Conservation (phyloP, 2,113 vertebrate genomes). For the Paracanthobrama guichenoti region DNA sequence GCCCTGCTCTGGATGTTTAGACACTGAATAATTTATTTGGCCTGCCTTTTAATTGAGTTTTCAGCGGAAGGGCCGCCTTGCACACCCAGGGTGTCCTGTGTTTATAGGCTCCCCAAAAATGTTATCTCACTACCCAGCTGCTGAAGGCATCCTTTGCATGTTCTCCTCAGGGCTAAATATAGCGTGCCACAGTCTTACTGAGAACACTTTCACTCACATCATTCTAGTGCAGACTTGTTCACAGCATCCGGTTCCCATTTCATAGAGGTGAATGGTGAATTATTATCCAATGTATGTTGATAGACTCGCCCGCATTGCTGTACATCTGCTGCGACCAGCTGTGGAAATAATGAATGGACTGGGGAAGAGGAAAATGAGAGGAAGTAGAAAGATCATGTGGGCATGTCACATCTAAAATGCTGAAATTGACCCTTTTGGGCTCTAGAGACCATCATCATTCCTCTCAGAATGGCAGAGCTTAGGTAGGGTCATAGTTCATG, state of each 20-base stretch:
- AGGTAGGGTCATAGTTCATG: not conserved
- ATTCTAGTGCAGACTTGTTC: slow-evolving; percentile 8
- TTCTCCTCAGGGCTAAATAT: slow-evolving; percentile 42
- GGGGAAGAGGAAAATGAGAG: not conserved
- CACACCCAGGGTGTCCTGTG: slow-evolving; percentile 23
- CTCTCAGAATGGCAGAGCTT: slow-evolving; percentile 27
- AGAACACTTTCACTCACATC: not conserved
- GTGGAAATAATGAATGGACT: slow-evolving; percentile 38
- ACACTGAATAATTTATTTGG: slow-evolving; percentile 49
- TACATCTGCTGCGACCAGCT: slow-evolving; percentile 50
- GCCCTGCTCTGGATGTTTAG: slow-evolving; percentile 44
- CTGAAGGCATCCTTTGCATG: slow-evolving; percentile 37
- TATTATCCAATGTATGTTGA: slow-evolving; percentile 37
- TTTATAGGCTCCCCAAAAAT: slow-evolving; percentile 44
- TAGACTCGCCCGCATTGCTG: slow-evolving; percentile 20
- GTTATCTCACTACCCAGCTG: slow-evolving; percentile 53
- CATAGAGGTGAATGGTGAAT: slow-evolving; percentile 15
- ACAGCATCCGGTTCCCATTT: not conserved
- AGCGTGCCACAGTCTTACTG: slow-evolving; percentile 28
- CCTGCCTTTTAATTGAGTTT: slow-evolving; percentile 54
- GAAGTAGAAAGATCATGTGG: not conserved
- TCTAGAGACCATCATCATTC: slow-evolving; percentile 11
- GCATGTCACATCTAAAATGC: slow-evolving; percentile 8
- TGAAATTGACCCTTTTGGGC: not conserved
- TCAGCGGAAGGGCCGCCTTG: slow-evolving; percentile 27